Evolutionary conservation across 2,888 invertebrate genomes (phyloP).

Genomic region (Diaperis boleti): DNA sequence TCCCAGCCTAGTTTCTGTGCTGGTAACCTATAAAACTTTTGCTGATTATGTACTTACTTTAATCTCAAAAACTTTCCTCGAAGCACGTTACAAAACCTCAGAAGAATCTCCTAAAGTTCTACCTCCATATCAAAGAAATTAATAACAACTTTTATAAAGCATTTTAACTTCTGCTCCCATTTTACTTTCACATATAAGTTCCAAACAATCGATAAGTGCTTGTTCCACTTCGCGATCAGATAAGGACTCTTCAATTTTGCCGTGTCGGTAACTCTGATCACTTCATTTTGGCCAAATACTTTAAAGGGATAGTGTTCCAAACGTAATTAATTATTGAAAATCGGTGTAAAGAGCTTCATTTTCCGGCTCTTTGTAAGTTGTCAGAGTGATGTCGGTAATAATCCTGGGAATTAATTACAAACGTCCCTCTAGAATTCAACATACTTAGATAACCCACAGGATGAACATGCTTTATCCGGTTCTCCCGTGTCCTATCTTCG

Average conservation of each 20-base stretch:
- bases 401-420: not conserved
- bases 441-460: not conserved
- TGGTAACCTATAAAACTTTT: too few relatives aligned
- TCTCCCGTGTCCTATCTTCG: not conserved
- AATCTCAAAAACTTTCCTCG: too few relatives aligned
- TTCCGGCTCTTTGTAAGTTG: not conserved
- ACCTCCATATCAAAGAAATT: too few relatives aligned
- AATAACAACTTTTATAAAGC: too few relatives aligned
- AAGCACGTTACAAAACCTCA: too few relatives aligned
- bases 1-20: too few relatives aligned
- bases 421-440: not conserved
- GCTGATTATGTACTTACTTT: too few relatives aligned
- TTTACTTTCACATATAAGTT: too few relatives aligned
- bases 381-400: not conserved
- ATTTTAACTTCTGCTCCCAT: too few relatives aligned
- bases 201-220: not conserved
- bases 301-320: not conserved
- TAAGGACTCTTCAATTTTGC: not conserved
- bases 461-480: not conserved
- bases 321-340: not conserved
- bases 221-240: not conserved
- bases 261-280: not conserved
- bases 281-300: not conserved
- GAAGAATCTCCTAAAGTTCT: too few relatives aligned
- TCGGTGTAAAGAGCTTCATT: not conserved